These are phyloP conservation scores for Clarias magur DNA, from an alignment of 2,113 vertebrate genomes.

Conservation along the genomic window DNA sequence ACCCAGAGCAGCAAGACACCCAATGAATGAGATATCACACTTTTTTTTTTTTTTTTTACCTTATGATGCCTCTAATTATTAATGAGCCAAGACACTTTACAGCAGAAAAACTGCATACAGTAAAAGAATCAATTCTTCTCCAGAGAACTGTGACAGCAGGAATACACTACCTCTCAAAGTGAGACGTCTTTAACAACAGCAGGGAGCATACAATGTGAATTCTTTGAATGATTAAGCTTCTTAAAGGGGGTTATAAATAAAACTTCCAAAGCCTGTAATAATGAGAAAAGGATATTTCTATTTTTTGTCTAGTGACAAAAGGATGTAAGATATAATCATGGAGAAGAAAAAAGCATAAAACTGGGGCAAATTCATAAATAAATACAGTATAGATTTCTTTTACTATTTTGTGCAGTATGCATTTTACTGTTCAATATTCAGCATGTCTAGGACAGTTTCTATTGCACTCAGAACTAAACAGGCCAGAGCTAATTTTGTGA, in stretches of 20 bases:
- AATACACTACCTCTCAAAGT: background rate
- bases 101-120: background rate
- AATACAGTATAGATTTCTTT: background rate
- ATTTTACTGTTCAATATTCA: background rate
- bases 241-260: background rate
- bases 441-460: background rate
- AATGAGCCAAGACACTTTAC: background rate
- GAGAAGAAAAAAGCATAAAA: background rate
- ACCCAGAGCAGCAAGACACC: background rate
- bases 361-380: background rate
- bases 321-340: background rate
- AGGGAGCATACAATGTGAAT: background rate
- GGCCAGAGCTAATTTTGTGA: background rate
- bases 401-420: background rate
- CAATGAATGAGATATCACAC: background rate
- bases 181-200: background rate
- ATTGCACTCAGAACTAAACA: background rate
- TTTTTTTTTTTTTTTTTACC: background rate
- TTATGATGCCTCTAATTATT: background rate
- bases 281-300: background rate
- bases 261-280: background rate
- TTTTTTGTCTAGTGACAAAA: background rate
- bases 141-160: background rate
- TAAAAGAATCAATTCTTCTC: background rate
- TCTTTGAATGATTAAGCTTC: background rate